Percentiles rank a stretch among this genome's conserved stretches.
Evolutionary conservation across 1,140 invertebrate species (phyloP).

Genomic region (Linepithema humile): DNA sequence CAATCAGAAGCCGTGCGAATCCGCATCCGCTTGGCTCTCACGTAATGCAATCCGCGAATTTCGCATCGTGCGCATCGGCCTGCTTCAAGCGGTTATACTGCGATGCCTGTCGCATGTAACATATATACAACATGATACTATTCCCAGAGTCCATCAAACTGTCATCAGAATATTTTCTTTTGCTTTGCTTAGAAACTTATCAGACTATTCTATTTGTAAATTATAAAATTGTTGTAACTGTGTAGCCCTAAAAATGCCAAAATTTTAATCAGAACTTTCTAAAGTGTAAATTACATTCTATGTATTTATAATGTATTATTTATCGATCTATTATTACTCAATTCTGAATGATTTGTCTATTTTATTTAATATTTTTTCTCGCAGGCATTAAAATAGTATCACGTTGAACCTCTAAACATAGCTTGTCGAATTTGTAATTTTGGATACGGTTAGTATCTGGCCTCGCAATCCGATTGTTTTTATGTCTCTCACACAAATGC

Average conservation of each 20-base stretch:
- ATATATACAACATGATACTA: conserved; percentile 9
- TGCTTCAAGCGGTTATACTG: background rate
- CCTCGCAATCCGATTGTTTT: conserved; percentile 17
- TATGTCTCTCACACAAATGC: conserved; percentile 20
- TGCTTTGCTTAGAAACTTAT: background rate
- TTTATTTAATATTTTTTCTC: background rate
- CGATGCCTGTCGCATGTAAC: background rate
- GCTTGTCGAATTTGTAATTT: conserved; percentile 36
- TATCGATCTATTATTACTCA: background rate
- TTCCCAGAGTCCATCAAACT: background rate
- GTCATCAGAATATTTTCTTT: background rate
- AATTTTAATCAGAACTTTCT: too few relatives aligned
- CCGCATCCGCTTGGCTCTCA: conserved; percentile 18
- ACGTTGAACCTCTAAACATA: conserved; percentile 4
- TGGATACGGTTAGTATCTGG: background rate
- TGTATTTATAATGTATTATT: background rate
- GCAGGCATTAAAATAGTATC: conserved; percentile 9
- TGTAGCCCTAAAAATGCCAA: too few relatives aligned
- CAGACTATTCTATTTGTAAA: background rate
- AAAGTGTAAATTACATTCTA: background rate
- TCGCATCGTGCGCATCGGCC: background rate
- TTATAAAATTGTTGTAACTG: background rate
- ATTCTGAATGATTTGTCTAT: background rate
- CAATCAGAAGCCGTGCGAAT: conserved; percentile 52
- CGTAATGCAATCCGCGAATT: conserved; percentile 33